Base-by-base conservation (phyloP, 2,888 invertebrate species). In the Achlya flavicornis region DNA sequence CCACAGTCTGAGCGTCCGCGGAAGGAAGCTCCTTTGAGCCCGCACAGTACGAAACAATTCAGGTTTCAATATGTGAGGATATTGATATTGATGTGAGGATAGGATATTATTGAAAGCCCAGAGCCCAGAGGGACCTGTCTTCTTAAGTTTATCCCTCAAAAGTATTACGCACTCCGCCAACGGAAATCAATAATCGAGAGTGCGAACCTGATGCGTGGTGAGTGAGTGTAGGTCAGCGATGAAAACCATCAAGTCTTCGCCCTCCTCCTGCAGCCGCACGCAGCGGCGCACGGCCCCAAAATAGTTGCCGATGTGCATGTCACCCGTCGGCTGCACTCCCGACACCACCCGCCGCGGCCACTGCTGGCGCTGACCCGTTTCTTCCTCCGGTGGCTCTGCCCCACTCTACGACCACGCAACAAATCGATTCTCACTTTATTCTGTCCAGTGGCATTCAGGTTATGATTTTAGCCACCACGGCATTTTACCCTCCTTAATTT, bases 241-340 rank as follows among this genome's bases (percentile, higher is more conserved):
- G 83, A 98, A 97, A 74, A 97, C 95, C 65, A 97, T 95, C 26
- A 97, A 95, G 82, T 96, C 94, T 66, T 96, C 95, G 35, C 95
- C 95, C 14, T 91, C 65, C 66, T 97, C 92, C 89, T 99, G 99
- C 57, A 98, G 87, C 19, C 96, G 94, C 26, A 97, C 95, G 97
- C 98, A 99, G 83, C 97, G 97, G 66, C 95, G 95, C 68, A 99
- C 95, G 1, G 98, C 99, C 12, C 99, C 99, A 75, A 99, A 96
- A 93, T 99, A 99, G 94, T 99, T 99, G 12, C 99, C 99, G 62
- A 99, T 93, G 90, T 99, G 99, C 67, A 99, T 94, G 4, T 95
- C 93, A 19, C 99, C 99, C 0, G 99, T 99, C 0, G 99, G 99
- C 91, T 99, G 99, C 82, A 99, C 97, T 14, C 99, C 99, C 0